Conservation (phyloP, 2,113 vertebrate genomes). For the Saguinus midas region DNA sequence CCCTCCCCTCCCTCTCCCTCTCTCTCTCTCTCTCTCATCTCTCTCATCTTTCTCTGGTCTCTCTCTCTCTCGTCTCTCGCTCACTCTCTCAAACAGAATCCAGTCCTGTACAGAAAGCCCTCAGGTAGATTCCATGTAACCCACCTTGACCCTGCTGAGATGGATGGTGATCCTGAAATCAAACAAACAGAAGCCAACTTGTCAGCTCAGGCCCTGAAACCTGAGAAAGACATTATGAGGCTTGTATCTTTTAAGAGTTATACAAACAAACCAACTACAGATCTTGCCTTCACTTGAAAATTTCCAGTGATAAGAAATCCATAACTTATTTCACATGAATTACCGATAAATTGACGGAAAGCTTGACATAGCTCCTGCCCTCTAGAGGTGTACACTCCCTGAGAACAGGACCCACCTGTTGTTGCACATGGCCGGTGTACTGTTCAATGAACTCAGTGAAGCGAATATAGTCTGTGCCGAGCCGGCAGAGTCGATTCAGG, state of each 20-base stretch:
- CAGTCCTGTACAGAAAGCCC: slow-evolving; percentile 97
- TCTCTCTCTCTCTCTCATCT: too few relatives aligned
- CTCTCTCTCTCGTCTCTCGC: too few relatives aligned
- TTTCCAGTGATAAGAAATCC: slow-evolving; percentile 26
- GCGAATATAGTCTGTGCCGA: slow-evolving; percentile 95
- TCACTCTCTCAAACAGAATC: slow-evolving; percentile 86
- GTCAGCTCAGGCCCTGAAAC: slow-evolving; percentile 21
- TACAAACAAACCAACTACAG: not conserved
- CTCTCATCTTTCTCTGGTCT: too few relatives aligned
- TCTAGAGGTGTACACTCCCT: not conserved
- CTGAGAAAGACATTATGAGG: not conserved
- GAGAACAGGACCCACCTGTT: slow-evolving; percentile 83
- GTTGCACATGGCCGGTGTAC: slow-evolving; percentile 94
- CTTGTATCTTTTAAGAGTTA: slow-evolving; percentile 8
- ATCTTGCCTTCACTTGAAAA: slow-evolving; percentile 7
- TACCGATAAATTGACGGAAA: not conserved
- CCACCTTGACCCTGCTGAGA: slow-evolving; percentile 90
- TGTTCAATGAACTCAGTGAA: slow-evolving; percentile 97
- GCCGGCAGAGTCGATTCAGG: slow-evolving; percentile 93
- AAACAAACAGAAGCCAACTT: slow-evolving; percentile 51
- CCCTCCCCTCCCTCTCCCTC: too few relatives aligned
- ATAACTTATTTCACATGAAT: not conserved
- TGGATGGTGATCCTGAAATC: slow-evolving; percentile 90
- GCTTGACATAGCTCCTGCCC: not conserved
- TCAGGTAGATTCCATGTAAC: slow-evolving; percentile 94